Evolutionary conservation across 2,113 vertebrate species (phyloP), one percentile per base, ranked within the genome.

Genomic region (Zapornia atra): DNA sequence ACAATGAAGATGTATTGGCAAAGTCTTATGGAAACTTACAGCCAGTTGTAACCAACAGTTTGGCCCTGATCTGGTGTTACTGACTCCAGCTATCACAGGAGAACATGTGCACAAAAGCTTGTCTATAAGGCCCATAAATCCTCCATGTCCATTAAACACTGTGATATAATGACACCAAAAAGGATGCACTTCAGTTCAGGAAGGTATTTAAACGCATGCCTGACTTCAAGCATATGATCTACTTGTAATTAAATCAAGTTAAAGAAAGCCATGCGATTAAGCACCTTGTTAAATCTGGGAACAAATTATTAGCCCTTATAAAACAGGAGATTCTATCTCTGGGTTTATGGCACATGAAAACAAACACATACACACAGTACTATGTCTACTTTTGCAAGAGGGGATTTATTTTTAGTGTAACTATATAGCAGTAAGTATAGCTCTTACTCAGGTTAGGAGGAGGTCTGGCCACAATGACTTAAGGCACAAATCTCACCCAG

Each of bases 241-340:
- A 33, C 56, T 86, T 36, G 60, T 65, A 94, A 93, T 92, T 77
- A 83, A 88, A 83, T 50, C 79, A 88, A 83, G 83, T 59, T 75
- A 50, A 83, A 85, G 75, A 82, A 92, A 83, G 79, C 42, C 42
- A 7, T 33, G 38, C 5, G 38, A 94, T 86, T 94, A 96, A 92
- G 65, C 42, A 56, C 51, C 95, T 94, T 91, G 91, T 96, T 95
- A 95, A 96, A 88, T 18, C 6, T 64, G 48, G 68, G 46, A 94
- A 94, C 83, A 96, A 94, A 90, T 92, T 83, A 91, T 75, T 70
- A 88, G 90, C 68, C 66, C 79, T 76, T 94, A 92, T 88, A 94
- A 95, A 94, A 21, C 40, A 54, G 26, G 59, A 88, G 92, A 94
- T 95, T 80, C 92, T 86, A 42, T 95, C 88, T 90, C 5, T 0